These are phyloP conservation scores for Philaenus spumarius DNA, from an alignment of 1,140 invertebrate species.

Conservation along the genomic window DNA sequence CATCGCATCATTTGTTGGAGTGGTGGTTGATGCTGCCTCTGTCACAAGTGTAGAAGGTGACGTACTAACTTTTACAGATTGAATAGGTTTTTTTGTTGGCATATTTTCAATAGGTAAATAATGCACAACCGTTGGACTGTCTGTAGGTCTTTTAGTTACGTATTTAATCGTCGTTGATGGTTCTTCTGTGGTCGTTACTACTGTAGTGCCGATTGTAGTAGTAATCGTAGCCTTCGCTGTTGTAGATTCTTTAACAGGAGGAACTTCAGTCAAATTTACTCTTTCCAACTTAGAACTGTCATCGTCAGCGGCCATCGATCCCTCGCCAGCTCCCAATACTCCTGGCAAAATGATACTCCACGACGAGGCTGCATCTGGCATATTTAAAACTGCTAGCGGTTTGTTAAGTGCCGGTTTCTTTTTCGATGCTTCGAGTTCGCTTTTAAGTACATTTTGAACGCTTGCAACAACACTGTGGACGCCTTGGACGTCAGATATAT, in stretches of 20 bases:
- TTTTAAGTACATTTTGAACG: conserved; percentile 72
- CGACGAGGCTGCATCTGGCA: conserved; percentile 61
- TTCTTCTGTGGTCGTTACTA: background rate
- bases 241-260: background rate
- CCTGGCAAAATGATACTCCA: conserved; percentile 71
- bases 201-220: background rate
- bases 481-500: conserved; percentile 46
- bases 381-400: conserved; percentile 46
- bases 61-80: conserved; percentile 8
- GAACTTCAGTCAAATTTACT: background rate
- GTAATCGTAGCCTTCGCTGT: conserved; percentile 1
- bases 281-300: background rate
- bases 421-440: conserved; percentile 59
- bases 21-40: conserved; percentile 2
- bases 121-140: conserved; percentile 22
- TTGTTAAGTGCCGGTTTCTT: conserved; percentile 50
- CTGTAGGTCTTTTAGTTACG: conserved; percentile 18
- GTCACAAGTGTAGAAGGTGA: conserved; percentile 27
- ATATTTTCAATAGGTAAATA: conserved; percentile 32
- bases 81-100: conserved; percentile 28
- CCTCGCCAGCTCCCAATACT: conserved; percentile 4
- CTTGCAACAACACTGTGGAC: conserved; percentile 71
- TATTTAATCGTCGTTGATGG: too few species aligned
- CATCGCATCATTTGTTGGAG: conserved; percentile 19
- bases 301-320: too few species aligned